phyloP scores from a whole-genome alignment of 1,140 invertebrate species.

The Periplaneta americana region DNA sequence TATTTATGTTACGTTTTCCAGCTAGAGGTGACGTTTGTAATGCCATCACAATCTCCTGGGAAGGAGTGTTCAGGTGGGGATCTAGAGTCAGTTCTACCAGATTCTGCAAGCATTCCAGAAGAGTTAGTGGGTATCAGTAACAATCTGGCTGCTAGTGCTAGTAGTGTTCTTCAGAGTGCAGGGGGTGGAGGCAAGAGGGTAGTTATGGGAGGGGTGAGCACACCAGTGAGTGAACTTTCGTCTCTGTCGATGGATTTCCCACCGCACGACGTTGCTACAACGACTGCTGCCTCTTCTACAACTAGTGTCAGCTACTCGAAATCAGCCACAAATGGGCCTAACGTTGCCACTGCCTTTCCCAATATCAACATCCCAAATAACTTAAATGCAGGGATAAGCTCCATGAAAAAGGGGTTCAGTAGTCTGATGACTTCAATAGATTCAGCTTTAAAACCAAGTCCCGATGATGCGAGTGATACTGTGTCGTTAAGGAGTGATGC shows the following conservation, averaged over 20 bases:
- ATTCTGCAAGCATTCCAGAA: slow-evolving; percentile 74
- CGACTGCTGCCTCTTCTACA: not conserved
- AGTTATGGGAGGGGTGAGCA: slow-evolving; percentile 19
- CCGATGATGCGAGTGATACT: slow-evolving; percentile 53
- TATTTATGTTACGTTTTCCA: not conserved
- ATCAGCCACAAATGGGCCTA: not conserved
- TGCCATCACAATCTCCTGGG: slow-evolving; percentile 72
- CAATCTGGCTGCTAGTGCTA: not conserved
- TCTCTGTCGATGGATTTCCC: slow-evolving; percentile 35
- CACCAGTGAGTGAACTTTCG: slow-evolving; percentile 37
- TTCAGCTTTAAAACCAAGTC: slow-evolving; percentile 62
- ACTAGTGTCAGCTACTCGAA: not conserved
- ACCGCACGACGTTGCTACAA: slow-evolving; percentile 15
- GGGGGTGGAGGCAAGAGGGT: not conserved
- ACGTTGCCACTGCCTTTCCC: not conserved
- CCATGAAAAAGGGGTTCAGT: slow-evolving; percentile 72
- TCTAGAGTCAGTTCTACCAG: slow-evolving; percentile 72
- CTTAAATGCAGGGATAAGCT: slow-evolving; percentile 50
- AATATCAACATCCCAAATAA: slow-evolving; percentile 7
- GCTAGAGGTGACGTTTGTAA: slow-evolving; percentile 78
- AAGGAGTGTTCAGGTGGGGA: slow-evolving; percentile 70
- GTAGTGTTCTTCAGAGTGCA: not conserved
- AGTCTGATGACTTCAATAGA: slow-evolving; percentile 77
- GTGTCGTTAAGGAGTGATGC: slow-evolving; percentile 49
- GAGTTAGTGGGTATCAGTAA: slow-evolving; percentile 33